Base-by-base conservation (phyloP, 2,113 vertebrate species). In the Platysteira castanea region DNA sequence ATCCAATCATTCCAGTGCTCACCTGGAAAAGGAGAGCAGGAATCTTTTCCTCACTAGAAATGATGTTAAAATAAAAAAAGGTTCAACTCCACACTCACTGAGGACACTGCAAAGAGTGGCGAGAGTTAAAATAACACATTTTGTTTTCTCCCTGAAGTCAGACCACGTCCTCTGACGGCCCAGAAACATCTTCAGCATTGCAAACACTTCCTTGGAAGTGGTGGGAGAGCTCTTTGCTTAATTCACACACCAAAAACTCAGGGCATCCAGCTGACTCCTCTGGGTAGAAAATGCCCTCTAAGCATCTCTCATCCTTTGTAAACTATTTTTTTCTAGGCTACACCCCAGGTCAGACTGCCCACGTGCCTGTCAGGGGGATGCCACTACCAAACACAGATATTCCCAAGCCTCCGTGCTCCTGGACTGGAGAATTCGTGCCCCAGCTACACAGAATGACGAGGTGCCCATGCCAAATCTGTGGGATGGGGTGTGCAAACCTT, bases 161-260 rank as follows among this genome's bases (percentile, higher is more conserved):
- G 27, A 39, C 30, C 7, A 17, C 1, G 1, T 41, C 28, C 79
- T 76, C 61, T 56, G 28, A 30, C 35, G 63, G 4, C 4, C 18
- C 47, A 60, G 44, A 56, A 93, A 47, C 35, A 70, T 2, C 57
- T 60, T 31, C 74, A 68, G 33, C 56, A 23, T 9, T 39, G 17
- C 26, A 60, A 47, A 41, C 10, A 21, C 35, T 49, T 42, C 22
- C 2, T 0, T 41, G 37, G 19, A 9, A 54, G 24, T 1, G 2
- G 10, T 7, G 27, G 12, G 19, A 82, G 46, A 74, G 68, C 20
- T 54, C 26, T 21, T 31, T 19, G 8, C 39, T 60, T 33, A 35
- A 68, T 59, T 76, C 30, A n/a, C 20, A 10, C 57, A 44, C 9
- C 31, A 84, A 54, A 35, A 64, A 0, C 17, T 39, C 46, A 6